These are phyloP conservation scores for Paramisgurnus dabryanus DNA, from an alignment of 2,113 vertebrate species.

Conservation along the genomic window DNA sequence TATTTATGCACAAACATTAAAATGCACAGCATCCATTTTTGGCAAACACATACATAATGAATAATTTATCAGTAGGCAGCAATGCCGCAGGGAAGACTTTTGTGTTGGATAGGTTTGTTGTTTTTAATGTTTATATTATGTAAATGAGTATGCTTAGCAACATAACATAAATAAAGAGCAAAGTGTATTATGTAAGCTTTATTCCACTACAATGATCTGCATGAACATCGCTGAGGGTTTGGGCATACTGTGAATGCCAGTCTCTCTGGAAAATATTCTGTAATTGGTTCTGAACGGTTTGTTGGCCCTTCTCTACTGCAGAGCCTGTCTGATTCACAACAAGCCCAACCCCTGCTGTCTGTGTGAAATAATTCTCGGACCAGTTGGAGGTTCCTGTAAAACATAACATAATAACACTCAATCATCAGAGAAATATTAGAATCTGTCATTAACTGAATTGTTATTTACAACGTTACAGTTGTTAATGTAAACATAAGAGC, in stretches of 20 bases:
- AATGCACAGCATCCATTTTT: constrained; percentile 43
- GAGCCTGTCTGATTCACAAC: constrained; percentile 78
- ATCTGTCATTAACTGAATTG: neutral
- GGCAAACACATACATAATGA: constrained; percentile 31
- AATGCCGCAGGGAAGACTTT: constrained; percentile 27
- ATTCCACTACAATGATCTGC: constrained; percentile 59
- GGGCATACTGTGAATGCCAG: constrained; percentile 71
- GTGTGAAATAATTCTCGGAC: constrained; percentile 79
- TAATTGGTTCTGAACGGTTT: constrained; percentile 70
- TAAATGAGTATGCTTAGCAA: constrained; percentile 1
- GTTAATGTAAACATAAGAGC: neutral
- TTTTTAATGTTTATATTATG: neutral
- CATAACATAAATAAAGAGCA: constrained; percentile 24
- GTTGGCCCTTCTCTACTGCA: constrained; percentile 44
- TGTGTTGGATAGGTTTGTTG: constrained; percentile 25
- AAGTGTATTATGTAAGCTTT: constrained; percentile 10
- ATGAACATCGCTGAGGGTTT: constrained; percentile 46
- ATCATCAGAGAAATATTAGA: neutral
- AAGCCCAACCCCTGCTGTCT: constrained; percentile 76
- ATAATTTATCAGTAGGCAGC: constrained; percentile 20
- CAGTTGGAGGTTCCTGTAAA: constrained; percentile 82
- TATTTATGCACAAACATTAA: constrained; percentile 18
- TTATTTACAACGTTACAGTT: neutral
- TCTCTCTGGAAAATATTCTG: constrained; percentile 76
- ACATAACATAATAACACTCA: constrained; percentile 1